Evolutionary conservation across 2,888 invertebrate species (phyloP), one percentile per base, ranked within the genome.

Genomic region (Candidula unifasciata): DNA sequence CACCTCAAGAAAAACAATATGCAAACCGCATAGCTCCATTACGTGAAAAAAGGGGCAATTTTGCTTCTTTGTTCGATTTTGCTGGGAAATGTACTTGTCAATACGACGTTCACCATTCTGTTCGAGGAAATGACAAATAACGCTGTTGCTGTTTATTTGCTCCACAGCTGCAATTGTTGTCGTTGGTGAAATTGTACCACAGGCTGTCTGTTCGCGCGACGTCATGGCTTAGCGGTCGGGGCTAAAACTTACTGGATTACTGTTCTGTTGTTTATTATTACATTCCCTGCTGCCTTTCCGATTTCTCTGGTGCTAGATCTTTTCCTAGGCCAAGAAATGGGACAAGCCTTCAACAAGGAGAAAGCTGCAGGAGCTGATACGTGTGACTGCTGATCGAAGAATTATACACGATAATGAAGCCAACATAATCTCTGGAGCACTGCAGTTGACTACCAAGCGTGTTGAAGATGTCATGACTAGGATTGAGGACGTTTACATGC

Each of bases 131-230:
- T 99, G 90, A 98, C 98, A 0, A 98, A 98, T 66, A 93, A 93
- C 13, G 71, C 97, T 86, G 95, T 98, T 82, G 98, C 99, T 52
- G 96, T 99, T 73, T n/a, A 96, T 98, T 89, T 96, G 96, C 90
- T 97, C 99, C 8, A 99, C 99, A 2, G 93, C 98, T 87, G 96
- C 97, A 37, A 99, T 99, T 92, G 99, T 99, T 80, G 94, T 99
- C 89, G 96, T 99, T 93, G 99, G 99, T 86, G 99, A 99, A 95
- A 99, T 99, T 86, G 96, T 98, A 44, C 99, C 99, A 0, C 95
- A 96, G 93, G 99, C 99, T 21, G 96, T 99, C 79, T 99, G 99
- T 92, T 98, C 98, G 8, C 95, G n/a, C n/a, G n/a, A n/a, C n/a
- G 99, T 71, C 97, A 98, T 93, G 99, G 99, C 0, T 95, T 99